Base-by-base conservation (phyloP, 2,888 invertebrate species). In the Patella pellucida region DNA sequence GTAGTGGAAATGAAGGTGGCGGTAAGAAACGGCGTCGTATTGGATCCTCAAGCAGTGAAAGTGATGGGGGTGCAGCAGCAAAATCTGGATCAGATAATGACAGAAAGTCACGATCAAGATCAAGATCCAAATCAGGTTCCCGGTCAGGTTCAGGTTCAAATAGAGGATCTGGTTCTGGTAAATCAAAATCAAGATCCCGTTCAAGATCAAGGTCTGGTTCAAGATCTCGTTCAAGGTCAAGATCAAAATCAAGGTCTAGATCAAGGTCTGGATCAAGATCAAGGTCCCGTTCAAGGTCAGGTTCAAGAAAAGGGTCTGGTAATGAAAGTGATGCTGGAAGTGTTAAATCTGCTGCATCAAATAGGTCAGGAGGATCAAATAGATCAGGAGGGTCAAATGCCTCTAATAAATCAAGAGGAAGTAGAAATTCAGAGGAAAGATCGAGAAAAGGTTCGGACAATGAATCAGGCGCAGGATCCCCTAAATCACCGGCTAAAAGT, bases 41-140 rank as follows among this genome's bases (percentile, higher is more conserved):
- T 76, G 7, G 88, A 67, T 89, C 89, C 3, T 89, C 88, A 51
- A 89, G 86, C 27, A 89, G 89, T 77, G 89, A 88, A 51, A 89
- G 88, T 81, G 87, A 85, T 50, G 84, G 77, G 23, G 67, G 71
- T 4, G 75, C 78, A 15, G 78, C 82, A 2, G 83, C 83, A 7
- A 80, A 84, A 50, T 85, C 86, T n/a, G 83, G 85, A 72, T 87
- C 86, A 62, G 76, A 80, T 54, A 80, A 73, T 70, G 92, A 73
- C 94, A 76, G 78, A 3, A 69, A 75, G 68, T 82, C 82, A 5
- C 71, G 78, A n/a, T 81, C 82, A 16, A 73, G 69, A 68, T 82
- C 82, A 19, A 69, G 79, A 27, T 80, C 81, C 41, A 69, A 76
- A 15, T 82, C 82, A 11, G 62, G 75, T 41, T 75, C 77, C 68